A percentile compares a stretch with the other conserved stretches of the same genome.
Conservation (phyloP, 2,797 vertebrate genomes). For the Paratrypauchen microcephalus region DNA sequence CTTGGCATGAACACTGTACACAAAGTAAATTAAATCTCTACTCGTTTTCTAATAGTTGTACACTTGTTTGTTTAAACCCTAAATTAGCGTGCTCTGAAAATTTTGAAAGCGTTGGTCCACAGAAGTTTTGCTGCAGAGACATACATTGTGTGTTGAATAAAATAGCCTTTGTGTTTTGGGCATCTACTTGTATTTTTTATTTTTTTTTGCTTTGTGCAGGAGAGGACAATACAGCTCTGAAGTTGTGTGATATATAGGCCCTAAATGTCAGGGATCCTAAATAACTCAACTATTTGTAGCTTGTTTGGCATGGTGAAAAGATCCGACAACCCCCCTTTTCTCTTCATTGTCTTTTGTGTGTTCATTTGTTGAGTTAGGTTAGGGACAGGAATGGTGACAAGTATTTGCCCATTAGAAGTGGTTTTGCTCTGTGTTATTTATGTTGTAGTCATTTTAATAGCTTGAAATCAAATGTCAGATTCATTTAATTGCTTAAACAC, state of each 20-base stretch:
- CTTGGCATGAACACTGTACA: background rate
- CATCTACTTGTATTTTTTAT: constrained; percentile 11
- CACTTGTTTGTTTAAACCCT: background rate
- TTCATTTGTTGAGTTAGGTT: constrained; percentile 30
- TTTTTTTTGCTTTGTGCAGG: constrained; percentile 27
- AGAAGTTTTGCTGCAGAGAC: constrained; percentile 54
- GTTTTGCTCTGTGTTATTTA: constrained; percentile 1
- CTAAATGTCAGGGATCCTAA: constrained; percentile 72
- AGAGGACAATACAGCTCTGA: constrained; percentile 56
- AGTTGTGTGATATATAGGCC: constrained; percentile 59
- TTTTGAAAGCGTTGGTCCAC: constrained; percentile 52
- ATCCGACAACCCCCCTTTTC: constrained; percentile 50
- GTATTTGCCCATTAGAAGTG: background rate
- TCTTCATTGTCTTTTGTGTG: constrained; percentile 48
- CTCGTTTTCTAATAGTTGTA: background rate
- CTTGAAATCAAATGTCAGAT: background rate
- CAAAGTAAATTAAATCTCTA: background rate
- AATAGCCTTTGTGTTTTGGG: constrained; percentile 45
- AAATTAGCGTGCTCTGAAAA: constrained; percentile 4
- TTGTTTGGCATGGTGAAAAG: constrained; percentile 47
- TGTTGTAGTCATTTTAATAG: background rate
- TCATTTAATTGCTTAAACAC: constrained; percentile 13
- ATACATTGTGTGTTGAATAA: constrained; percentile 55
- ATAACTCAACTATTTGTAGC: constrained; percentile 57
- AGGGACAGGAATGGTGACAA: constrained; percentile 13